Base-by-base conservation (phyloP, 1,140 invertebrate genomes). In the Probaryconus sp. region DNA sequence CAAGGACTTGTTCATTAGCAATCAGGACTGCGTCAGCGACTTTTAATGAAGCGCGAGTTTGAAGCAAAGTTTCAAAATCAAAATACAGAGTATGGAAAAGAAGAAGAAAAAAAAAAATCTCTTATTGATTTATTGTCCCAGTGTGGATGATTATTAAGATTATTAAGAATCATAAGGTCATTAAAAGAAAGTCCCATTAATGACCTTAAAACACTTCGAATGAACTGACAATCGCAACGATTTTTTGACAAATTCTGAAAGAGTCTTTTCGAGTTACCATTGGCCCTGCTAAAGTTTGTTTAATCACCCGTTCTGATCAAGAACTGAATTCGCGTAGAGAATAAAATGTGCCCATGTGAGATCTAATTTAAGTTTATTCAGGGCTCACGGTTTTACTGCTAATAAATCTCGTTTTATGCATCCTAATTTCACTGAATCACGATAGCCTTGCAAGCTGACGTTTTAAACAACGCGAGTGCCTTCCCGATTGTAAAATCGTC, bases 331-430 rank as follows among this genome's bases (percentile, higher is more conserved):
- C 42, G 10, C 17, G 21, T 26, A 58, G 37, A 63, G 16, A 17
- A 63, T 21, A 24, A 63, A 42, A 51, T 63, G 26, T 31, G 31
- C 18, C 18, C 26, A 17, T 20, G 26, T 13, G 18, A 11, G 20
- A 6, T 63, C 58, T 50, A 50, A 63, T 50, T 63, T 50, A 40
- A 50, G 45, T 63, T 30, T 5, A 28, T 37, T 50, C 45, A 14
- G 6, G n/a, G 16, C 0, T 17, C 13, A n/a, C n/a, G 2, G 20
- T 50, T 50, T 60, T 47, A 38, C 42, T 9, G 13, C 40, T 47
- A 31, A 60, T 47, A 60, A 60, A 60, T 47, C 55, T 48, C 31
- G 14, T 31, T 60, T 13, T 26, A 33, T 28, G 20, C 31, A 30
- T 38, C 13, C 37, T 24, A 40, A 17, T 35, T 45, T 28, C 42